A percentile compares a stretch with the other conserved stretches of the same genome.
phyloP scores from a whole-genome alignment of 2,888 invertebrate species.

The Mythimna vitellina region DNA sequence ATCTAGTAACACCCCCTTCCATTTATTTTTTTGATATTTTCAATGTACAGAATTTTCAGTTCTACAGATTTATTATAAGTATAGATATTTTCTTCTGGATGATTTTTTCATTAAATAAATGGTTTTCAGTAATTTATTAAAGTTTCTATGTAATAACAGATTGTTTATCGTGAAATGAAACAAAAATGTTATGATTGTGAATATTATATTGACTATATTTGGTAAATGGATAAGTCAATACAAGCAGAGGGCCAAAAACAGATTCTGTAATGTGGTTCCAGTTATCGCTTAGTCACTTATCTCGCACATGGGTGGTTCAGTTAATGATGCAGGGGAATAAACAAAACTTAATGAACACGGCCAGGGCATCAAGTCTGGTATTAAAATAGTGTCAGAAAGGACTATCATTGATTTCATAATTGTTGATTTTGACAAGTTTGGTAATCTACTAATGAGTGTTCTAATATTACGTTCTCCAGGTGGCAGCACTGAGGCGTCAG shows the following conservation, averaged over 20 bases:
- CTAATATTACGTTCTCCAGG: too few relatives aligned
- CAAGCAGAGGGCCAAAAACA: background rate
- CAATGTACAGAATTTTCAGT: too few relatives aligned
- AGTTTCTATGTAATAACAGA: background rate
- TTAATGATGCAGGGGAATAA: background rate
- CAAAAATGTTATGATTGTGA: background rate
- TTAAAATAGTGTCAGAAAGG: too few relatives aligned
- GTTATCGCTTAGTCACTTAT: slow-evolving; percentile 20
- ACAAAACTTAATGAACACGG: background rate
- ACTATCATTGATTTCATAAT: too few relatives aligned
- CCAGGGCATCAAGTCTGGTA: too few relatives aligned
- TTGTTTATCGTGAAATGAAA: background rate
- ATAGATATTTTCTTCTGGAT: background rate
- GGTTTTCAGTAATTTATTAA: background rate
- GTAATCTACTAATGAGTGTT: too few relatives aligned
- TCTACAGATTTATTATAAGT: too few relatives aligned
- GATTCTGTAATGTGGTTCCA: background rate
- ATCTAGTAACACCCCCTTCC: too few relatives aligned
- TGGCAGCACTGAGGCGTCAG: too few relatives aligned
- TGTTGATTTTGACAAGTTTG: too few relatives aligned
- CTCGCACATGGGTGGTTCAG: background rate
- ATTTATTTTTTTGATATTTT: too few relatives aligned
- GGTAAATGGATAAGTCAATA: background rate
- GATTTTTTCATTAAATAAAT: background rate
- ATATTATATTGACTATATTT: background rate